These are phyloP conservation scores for Hylaeus anthracinus DNA, from an alignment of 1,140 invertebrate genomes.

Conservation along the genomic window DNA sequence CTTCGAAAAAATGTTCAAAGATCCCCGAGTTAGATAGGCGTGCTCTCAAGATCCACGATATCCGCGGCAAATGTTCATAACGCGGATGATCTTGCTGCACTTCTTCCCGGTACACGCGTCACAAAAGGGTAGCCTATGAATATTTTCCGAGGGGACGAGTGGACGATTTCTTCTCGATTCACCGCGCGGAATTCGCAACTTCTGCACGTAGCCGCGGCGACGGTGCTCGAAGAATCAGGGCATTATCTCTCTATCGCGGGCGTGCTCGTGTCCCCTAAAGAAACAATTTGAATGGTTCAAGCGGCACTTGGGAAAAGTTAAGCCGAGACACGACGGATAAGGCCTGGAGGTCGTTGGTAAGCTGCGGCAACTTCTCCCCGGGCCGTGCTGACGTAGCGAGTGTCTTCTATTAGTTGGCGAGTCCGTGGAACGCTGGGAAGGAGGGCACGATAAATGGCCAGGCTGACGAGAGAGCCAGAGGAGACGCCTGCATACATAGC, in stretches of 20 bases:
- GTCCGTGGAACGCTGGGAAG: background rate
- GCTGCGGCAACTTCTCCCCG: conserved; percentile 4
- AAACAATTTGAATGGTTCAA: conserved; percentile 40
- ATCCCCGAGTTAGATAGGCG: no score
- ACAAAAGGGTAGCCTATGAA: no score
- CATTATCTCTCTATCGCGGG: conserved; percentile 36
- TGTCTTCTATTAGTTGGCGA: conserved; percentile 31
- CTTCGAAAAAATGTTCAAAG: no score
- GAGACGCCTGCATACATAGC: conserved; percentile 4
- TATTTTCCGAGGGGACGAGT: background rate
- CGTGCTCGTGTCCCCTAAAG: background rate
- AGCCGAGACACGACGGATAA: conserved; percentile 21
- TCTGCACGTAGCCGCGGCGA: conserved; percentile 13
- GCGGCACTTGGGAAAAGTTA: conserved; percentile 29
- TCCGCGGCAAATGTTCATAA: no score
- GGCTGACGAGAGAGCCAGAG: conserved; percentile 11
- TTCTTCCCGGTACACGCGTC: no score
- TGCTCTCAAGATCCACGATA: no score
- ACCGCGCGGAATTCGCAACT: conserved; percentile 7
- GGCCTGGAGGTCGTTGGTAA: conserved; percentile 26
- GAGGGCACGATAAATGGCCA: conserved; percentile 31
- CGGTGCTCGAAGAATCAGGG: conserved; percentile 22
- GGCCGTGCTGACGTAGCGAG: conserved; percentile 26
- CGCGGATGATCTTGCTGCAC: no score
- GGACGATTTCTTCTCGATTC: background rate